A percentile compares a stretch with the other conserved stretches of the same genome.
Conservation (phyloP, 2,113 vertebrate genomes). For the Bolborhynchus lineola region DNA sequence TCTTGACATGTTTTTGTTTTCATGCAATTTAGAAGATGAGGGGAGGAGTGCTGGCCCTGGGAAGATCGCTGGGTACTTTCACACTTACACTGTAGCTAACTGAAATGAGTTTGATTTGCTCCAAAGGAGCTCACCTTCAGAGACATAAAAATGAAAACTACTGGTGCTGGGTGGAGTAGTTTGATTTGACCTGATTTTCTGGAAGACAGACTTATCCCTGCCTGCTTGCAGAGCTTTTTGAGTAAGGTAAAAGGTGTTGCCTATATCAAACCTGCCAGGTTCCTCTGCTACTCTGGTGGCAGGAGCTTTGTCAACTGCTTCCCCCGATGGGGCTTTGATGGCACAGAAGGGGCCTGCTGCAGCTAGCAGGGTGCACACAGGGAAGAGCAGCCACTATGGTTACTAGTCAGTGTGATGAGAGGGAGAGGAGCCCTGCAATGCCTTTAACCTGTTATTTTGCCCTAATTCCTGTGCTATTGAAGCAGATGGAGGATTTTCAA, state of each 20-base stretch:
- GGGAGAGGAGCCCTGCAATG: fast-evolving
- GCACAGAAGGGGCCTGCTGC: not conserved
- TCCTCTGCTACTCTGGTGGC: fast-evolving
- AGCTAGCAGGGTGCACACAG: fast-evolving
- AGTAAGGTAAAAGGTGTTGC: not conserved
- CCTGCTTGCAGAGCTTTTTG: not conserved
- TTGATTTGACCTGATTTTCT: not conserved
- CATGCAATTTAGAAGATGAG: not conserved
- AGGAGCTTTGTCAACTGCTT: not conserved
- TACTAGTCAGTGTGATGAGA: fast-evolving
- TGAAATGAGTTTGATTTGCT: not conserved
- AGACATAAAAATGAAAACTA: not conserved
- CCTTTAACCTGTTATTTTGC: not conserved
- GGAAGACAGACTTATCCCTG: not conserved
- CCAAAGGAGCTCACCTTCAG: not conserved
- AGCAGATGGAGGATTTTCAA: not conserved
- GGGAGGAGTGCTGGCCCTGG: not conserved
- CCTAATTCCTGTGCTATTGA: not conserved
- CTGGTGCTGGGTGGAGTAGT: not conserved
- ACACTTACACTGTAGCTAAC: not conserved
- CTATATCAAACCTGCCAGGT: not conserved
- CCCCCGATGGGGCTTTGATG: fast-evolving
- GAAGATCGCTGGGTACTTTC: not conserved
- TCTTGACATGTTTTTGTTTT: slow-evolving; percentile 39
- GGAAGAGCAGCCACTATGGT: not conserved